Conservation (phyloP, 2,113 vertebrate species). For the Leptosomus discolor region DNA sequence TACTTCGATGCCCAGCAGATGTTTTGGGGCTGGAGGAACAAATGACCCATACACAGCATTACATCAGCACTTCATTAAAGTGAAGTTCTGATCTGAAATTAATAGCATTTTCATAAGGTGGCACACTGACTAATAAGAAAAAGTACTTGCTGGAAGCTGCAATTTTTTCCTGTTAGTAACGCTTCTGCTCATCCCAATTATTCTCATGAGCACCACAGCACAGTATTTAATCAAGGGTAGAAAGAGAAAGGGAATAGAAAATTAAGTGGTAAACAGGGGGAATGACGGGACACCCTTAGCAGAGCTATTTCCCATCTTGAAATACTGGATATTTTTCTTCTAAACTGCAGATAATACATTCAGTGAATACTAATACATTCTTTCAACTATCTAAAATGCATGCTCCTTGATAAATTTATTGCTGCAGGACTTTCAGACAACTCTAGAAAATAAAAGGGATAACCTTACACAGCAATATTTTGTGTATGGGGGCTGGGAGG, state of each 20-base stretch:
- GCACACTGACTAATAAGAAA: constrained; percentile 58
- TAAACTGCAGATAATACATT: neutral
- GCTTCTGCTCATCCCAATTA: constrained; percentile 65
- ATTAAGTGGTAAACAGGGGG: constrained; percentile 37
- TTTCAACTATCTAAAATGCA: neutral
- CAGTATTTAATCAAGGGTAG: constrained; percentile 55
- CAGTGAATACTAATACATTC: neutral
- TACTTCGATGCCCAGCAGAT: neutral
- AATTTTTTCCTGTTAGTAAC: constrained; percentile 67
- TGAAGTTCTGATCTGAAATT: constrained; percentile 57
- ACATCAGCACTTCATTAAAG: constrained; percentile 41
- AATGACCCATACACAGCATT: neutral
- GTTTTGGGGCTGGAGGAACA: neutral
- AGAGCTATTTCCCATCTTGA: constrained; percentile 21
- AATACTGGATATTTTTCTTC: neutral
- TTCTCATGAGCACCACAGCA: constrained; percentile 41
- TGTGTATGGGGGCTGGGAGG: fast-evolving
- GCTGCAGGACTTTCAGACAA: neutral
- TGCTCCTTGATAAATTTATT: constrained; percentile 27
- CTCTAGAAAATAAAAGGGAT: neutral
- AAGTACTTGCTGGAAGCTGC: constrained; percentile 59
- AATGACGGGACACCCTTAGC: neutral
- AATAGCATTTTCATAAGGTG: constrained; percentile 48
- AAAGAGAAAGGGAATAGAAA: constrained; percentile 59
- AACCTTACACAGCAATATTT: neutral